phyloP scores from a whole-genome alignment of 2,888 invertebrate species.

The Smittia aterrima region DNA sequence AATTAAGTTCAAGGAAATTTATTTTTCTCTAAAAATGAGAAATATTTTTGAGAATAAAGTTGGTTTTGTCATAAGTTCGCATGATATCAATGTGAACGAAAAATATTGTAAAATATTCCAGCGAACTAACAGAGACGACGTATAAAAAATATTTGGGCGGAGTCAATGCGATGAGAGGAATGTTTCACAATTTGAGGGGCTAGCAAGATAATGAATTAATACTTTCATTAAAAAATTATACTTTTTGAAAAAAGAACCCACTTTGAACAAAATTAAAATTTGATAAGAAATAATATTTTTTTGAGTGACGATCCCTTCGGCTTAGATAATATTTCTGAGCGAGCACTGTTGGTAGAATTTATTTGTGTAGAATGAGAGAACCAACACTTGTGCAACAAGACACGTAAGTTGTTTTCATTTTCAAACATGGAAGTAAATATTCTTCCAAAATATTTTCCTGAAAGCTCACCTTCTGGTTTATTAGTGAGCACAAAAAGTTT shows the following conservation, averaged over 20 bases:
- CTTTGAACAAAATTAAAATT: too few species aligned
- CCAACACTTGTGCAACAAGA: background rate
- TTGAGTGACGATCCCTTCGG: background rate
- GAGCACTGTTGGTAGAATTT: background rate
- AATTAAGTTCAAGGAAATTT: background rate
- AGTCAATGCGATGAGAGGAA: background rate
- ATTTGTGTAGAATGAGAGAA: background rate
- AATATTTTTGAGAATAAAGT: background rate
- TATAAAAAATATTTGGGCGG: background rate
- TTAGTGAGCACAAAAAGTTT: background rate
- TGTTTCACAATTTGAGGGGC: background rate
- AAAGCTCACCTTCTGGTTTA: background rate
- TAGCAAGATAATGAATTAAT: background rate
- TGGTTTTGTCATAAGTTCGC: background rate
- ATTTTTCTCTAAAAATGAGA: background rate
- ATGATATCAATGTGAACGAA: background rate
- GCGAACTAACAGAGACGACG: background rate
- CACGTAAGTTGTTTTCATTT: background rate
- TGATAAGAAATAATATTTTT: background rate
- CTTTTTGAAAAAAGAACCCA: background rate
- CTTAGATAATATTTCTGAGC: background rate
- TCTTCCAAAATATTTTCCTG: background rate
- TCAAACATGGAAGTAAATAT: constrained; percentile 24
- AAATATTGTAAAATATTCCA: background rate
- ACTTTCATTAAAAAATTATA: background rate